Conservation (phyloP, 2,797 vertebrate genomes). For the Sebastes vulpes region DNA sequence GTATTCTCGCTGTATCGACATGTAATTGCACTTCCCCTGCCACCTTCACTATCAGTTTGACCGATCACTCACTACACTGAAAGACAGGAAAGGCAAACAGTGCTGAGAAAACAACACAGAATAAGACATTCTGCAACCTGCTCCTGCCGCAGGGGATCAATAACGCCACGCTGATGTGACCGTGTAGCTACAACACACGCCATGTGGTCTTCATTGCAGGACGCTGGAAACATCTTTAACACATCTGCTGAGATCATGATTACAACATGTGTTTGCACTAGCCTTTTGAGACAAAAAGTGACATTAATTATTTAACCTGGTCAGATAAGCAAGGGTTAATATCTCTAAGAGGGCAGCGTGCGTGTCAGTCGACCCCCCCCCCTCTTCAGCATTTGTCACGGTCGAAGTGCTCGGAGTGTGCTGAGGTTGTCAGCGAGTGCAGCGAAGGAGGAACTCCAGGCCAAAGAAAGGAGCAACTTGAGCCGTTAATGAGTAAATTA, state of each 20-base stretch:
- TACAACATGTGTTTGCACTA: conserved; percentile 39
- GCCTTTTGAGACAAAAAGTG: conserved; percentile 32
- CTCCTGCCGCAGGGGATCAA: conserved; percentile 47
- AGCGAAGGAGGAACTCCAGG: conserved; percentile 45
- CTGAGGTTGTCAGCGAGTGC: conserved; percentile 50
- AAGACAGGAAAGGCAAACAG: conserved; percentile 80
- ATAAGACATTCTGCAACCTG: conserved; percentile 57
- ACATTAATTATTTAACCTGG: conserved; percentile 53
- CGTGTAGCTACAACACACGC: conserved; percentile 22
- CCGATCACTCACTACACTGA: conserved; percentile 65
- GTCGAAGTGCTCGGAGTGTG: conserved; percentile 51
- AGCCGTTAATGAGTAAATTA: conserved; percentile 71
- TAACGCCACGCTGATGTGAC: conserved; percentile 38
- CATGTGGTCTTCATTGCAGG: conserved; percentile 61
- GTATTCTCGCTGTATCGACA: conserved; percentile 50
- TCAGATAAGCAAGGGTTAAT: conserved; percentile 23
- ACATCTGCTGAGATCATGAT: conserved; percentile 54
- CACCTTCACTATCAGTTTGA: conserved; percentile 77
- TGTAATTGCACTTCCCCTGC: conserved; percentile 78
- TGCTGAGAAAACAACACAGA: conserved; percentile 74
- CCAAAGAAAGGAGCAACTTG: not conserved
- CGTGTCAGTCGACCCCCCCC: conserved; percentile 29
- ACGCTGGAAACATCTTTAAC: conserved; percentile 55
- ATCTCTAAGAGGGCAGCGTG: conserved; percentile 10
- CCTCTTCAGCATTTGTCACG: conserved; percentile 62